phyloP scores from a whole-genome alignment of 1,140 invertebrate genomes.

The Zaprionus ghesquierei region DNA sequence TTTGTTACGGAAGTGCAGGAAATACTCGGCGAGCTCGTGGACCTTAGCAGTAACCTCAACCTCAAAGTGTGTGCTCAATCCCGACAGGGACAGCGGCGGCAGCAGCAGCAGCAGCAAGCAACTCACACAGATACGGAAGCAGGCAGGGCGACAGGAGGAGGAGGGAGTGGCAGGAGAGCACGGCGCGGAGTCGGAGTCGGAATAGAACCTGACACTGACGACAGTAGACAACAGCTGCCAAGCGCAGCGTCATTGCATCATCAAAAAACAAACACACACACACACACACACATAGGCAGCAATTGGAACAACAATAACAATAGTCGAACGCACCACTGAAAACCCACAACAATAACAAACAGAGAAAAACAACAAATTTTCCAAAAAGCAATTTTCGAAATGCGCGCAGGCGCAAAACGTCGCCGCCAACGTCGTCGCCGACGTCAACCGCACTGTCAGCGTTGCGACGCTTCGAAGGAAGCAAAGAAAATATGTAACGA shows the following conservation, averaged over 20 bases:
- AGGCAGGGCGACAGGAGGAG: neutral
- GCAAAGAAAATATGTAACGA: slow-evolving; percentile 48
- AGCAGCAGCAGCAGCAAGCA: no score
- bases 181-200: neutral
- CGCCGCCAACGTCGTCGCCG: neutral
- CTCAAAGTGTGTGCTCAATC: slow-evolving; percentile 36
- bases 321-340: slow-evolving; percentile 45
- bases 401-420: slow-evolving; percentile 60
- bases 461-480: neutral
- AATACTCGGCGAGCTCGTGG: slow-evolving; percentile 45
- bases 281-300: slow-evolving; percentile 20
- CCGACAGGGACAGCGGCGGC: slow-evolving; percentile 1
- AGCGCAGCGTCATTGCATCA: slow-evolving; percentile 79
- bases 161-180: neutral
- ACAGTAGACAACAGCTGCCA: slow-evolving; percentile 73
- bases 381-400: slow-evolving; percentile 61
- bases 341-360: slow-evolving; percentile 75
- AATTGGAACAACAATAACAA: slow-evolving; percentile 54
- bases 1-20: slow-evolving; percentile 67
- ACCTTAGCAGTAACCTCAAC: slow-evolving; percentile 10
- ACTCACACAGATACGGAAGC: neutral
- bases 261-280: slow-evolving; percentile 59
- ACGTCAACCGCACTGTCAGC: slow-evolving; percentile 11
- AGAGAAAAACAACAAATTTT: slow-evolving; percentile 58
- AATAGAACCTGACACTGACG: slow-evolving; percentile 17